These are phyloP conservation scores for Cyclargus thomasi DNA, from an alignment of 1,140 invertebrate species.

Conservation along the genomic window DNA sequence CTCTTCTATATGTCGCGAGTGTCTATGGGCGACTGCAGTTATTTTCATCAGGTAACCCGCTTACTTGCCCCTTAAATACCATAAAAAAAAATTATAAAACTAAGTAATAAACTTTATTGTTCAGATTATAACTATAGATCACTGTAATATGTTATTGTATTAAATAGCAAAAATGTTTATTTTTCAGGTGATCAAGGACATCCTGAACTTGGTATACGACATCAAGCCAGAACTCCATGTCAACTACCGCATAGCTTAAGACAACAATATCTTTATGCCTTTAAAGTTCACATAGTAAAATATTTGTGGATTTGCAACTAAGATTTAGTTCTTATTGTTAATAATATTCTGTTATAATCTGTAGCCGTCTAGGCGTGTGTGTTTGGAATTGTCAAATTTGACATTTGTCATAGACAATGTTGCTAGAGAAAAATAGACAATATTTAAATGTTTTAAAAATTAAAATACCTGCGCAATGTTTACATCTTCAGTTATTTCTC, in stretches of 20 bases:
- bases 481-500: not conserved
- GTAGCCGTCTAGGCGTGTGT: conserved; percentile 38
- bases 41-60: no score
- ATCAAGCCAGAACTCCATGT: conserved; percentile 93
- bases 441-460: not conserved
- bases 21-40: no score
- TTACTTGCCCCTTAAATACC: no score
- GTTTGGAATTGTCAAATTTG: conserved; percentile 19
- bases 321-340: conserved; percentile 44
- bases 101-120: no score
- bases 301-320: conserved; percentile 39
- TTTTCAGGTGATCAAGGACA: conserved; percentile 85
- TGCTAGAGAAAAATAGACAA: conserved; percentile 3
- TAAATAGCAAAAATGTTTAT: conserved; percentile 23
- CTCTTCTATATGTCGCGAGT: no score
- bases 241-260: conserved; percentile 80
- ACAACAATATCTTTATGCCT: conserved; percentile 28
- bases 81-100: no score
- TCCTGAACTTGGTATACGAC: conserved; percentile 89
- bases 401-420: conserved; percentile 12
- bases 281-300: conserved; percentile 39
- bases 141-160: not conserved
- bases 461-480: not conserved
- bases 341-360: conserved; percentile 42
- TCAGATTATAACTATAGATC: no score